Conservation (phyloP, 1,140 invertebrate species). For the Elysia chlorotica region DNA sequence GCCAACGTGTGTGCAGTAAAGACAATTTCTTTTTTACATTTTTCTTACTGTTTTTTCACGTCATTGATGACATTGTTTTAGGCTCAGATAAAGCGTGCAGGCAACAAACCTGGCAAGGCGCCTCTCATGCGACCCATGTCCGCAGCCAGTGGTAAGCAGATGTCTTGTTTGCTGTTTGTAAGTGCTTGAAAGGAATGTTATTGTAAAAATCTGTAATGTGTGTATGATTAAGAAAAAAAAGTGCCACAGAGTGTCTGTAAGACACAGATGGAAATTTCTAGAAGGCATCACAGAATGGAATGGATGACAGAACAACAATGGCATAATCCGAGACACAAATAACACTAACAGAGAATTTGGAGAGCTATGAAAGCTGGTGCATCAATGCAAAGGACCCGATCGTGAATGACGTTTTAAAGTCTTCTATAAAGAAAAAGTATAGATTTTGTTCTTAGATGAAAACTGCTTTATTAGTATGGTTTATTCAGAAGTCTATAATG, state of each 20-base stretch:
- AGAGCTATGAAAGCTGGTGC: too few species aligned
- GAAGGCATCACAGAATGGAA: too few species aligned
- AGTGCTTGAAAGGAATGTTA: background rate
- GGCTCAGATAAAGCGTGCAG: conserved; percentile 41
- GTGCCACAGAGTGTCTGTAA: background rate
- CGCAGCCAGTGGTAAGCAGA: conserved; percentile 46
- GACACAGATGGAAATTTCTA: too few species aligned
- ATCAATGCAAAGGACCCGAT: too few species aligned
- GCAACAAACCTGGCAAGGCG: conserved; percentile 33
- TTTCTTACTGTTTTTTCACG: conserved; percentile 13
- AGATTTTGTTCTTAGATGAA: too few species aligned
- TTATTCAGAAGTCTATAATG: too few species aligned
- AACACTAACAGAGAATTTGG: too few species aligned
- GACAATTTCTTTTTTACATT: background rate
- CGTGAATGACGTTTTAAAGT: too few species aligned
- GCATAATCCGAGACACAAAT: background rate
- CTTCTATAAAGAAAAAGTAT: too few species aligned
- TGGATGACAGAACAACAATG: background rate
- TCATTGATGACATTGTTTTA: too few species aligned
- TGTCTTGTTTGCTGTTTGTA: background rate
- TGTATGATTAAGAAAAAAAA: background rate
- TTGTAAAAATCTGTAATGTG: background rate
- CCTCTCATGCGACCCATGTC: conserved; percentile 57
- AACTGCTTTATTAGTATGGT: too few species aligned
- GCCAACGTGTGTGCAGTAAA: background rate